Evolutionary conservation across 2,888 invertebrate species (phyloP).

Genomic region (Ochropleura plecta): DNA sequence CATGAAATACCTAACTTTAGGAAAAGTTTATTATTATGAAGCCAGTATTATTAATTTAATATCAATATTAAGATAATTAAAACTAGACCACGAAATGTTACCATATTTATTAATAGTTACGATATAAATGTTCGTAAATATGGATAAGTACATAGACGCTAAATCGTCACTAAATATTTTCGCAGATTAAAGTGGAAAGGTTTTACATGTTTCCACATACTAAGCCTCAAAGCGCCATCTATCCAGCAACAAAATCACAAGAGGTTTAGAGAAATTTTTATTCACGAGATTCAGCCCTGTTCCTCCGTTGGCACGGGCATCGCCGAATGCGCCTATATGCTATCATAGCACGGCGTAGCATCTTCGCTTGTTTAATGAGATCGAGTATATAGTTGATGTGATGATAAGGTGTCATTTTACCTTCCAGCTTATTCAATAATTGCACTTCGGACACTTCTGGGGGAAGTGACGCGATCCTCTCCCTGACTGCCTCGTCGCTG

Average conservation of each 20-base stretch:
- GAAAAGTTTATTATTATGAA: not conserved
- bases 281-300: not conserved
- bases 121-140: slow-evolving; percentile 28
- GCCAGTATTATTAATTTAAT: not conserved
- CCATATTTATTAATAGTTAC: slow-evolving; percentile 28
- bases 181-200: not conserved
- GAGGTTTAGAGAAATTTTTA: not conserved
- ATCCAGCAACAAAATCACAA: not conserved
- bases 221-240: not conserved
- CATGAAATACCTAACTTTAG: slow-evolving; percentile 26
- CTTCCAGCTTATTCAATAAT: slow-evolving; percentile 96
- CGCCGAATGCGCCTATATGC: not conserved
- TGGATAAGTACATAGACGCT: slow-evolving; percentile 25
- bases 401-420: slow-evolving; percentile 84
- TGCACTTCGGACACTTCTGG: slow-evolving; percentile 98
- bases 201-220: not conserved
- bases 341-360: not conserved
- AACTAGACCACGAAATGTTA: slow-evolving; percentile 56
- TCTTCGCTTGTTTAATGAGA: slow-evolving; percentile 9
- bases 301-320: not conserved
- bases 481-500: slow-evolving; percentile 97
- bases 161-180: not conserved
- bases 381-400: slow-evolving; percentile 59
- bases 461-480: slow-evolving; percentile 98
- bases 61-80: slow-evolving; percentile 58